Base-by-base conservation (phyloP, 1,140 invertebrate species). In the Panulirus ornatus region DNA sequence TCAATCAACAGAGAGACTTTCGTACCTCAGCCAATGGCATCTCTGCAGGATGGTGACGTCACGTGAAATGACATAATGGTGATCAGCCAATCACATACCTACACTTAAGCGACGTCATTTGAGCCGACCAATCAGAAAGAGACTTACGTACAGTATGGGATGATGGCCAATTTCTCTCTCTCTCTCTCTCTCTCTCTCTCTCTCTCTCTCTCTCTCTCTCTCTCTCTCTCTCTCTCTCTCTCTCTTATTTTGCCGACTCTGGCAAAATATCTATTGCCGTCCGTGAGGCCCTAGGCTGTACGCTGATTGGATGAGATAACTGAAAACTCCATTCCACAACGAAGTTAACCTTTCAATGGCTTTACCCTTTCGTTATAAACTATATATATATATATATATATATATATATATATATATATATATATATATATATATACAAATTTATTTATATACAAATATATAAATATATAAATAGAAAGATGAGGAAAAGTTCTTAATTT, bases 391-490 rank as follows among this genome's bases (percentile, higher is more conserved):
- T 76, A 40, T 76, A 40, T 36, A 38, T 36, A 40, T 76, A 40
- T 76, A 40, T 76, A 40, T 76, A 40, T 75, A 40, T 75, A 40
- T 75, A 40, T 75, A 40, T 75, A 40, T 75, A 40, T 75, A 40
- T 75, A 40, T 75, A 40, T 75, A 40, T 75, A 40, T 75, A 1
- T 6, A 40, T 75, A 40, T 38, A 79, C 76, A 34, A 79, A 22
- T 73, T 73, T n/a, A n/a, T n/a, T n/a, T n/a, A n/a, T n/a, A n/a
- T n/a, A n/a, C n/a, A n/a, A n/a, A n/a, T n/a, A n/a, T n/a, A n/a
- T n/a, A n/a, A n/a, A n/a, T n/a, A n/a, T n/a, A n/a, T n/a, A n/a
- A n/a, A n/a, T n/a, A n/a, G n/a, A n/a, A n/a, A n/a, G n/a, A n/a
- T n/a, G n/a, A n/a, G n/a, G n/a, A n/a, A n/a, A n/a, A n/a, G n/a